A percentile compares a stretch with the other conserved stretches of the same genome.
Conservation (phyloP, 1,140 invertebrate species). For the Sipha flava region DNA sequence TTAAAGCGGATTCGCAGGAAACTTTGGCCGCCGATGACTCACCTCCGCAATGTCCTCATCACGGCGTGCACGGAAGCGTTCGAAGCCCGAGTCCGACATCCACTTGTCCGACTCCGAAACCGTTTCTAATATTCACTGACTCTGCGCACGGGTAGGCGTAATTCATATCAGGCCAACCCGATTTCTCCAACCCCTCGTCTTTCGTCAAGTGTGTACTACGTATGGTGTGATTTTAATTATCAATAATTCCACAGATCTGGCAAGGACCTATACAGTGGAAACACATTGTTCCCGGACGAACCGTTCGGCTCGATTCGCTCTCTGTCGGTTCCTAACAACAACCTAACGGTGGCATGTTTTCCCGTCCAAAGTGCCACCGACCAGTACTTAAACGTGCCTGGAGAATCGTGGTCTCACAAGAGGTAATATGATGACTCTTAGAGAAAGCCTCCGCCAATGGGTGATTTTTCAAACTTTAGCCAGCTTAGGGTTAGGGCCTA, state of each 20-base stretch:
- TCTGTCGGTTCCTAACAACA: conserved; percentile 25
- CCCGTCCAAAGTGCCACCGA: neutral
- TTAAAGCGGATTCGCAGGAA: neutral
- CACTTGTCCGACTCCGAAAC: conserved; percentile 14
- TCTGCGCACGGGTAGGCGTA: conserved; percentile 8
- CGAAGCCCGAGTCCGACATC: conserved; percentile 6
- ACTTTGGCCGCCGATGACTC: neutral
- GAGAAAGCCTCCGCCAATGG: too few relatives aligned
- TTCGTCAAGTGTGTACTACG: neutral
- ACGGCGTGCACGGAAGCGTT: neutral
- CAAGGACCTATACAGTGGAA: neutral
- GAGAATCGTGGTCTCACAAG: conserved; percentile 8
- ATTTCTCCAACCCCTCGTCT: too few relatives aligned
- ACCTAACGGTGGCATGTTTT: conserved; percentile 15
- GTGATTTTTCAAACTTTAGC: too few relatives aligned
- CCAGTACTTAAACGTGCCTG: conserved; percentile 1
- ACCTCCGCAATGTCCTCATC: neutral
- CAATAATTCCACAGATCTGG: neutral
- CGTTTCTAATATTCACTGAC: conserved; percentile 21
- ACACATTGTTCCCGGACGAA: conserved; percentile 11
- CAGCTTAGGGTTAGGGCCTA: too few relatives aligned
- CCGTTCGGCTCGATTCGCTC: conserved; percentile 20
- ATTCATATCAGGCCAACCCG: too few relatives aligned
- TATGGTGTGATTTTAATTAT: neutral
- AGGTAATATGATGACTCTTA: neutral